A percentile compares a stretch with the other conserved stretches of the same genome.
Conservation (phyloP, 2,797 vertebrate genomes). For the Syngnathus rostellatus region DNA sequence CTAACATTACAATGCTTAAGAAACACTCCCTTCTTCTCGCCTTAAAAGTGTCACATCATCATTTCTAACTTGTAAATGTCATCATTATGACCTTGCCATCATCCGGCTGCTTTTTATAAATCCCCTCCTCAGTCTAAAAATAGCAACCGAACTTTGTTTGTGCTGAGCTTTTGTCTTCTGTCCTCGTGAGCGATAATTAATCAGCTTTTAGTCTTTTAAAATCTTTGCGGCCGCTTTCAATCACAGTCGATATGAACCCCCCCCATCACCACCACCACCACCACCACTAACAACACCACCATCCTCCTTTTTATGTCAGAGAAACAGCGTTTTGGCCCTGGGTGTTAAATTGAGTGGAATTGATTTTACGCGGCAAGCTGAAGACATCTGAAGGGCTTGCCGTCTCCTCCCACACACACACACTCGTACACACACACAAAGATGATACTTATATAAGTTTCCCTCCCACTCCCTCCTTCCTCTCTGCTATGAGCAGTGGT, state of each 20-base stretch:
- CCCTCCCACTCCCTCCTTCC: constrained; percentile 60
- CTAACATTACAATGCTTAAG: neutral
- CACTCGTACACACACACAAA: constrained; percentile 10
- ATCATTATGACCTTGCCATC: neutral
- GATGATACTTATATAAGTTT: constrained; percentile 70
- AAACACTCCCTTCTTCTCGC: neutral
- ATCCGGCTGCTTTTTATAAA: constrained; percentile 27
- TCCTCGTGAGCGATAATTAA: neutral
- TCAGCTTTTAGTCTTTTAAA: constrained; percentile 14
- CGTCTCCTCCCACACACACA: neutral
- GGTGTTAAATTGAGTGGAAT: constrained; percentile 58
- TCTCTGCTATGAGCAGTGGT: constrained; percentile 51
- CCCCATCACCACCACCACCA: constrained; percentile 8
- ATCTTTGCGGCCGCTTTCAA: constrained; percentile 31
- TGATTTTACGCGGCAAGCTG: constrained; percentile 54
- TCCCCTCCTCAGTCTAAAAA: constrained; percentile 3
- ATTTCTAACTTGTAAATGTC: constrained; percentile 3
- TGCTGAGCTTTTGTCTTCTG: neutral
- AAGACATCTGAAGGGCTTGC: constrained; percentile 50
- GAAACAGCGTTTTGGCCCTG: constrained; percentile 43
- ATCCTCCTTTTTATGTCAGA: constrained; percentile 38
- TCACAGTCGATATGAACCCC: constrained; percentile 19
- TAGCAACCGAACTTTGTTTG: neutral
- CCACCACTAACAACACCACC: constrained; percentile 14
- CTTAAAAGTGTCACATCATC: constrained; percentile 7